Evolutionary conservation across 2,113 vertebrate species (phyloP).

Genomic region (Talpa occidentalis): DNA sequence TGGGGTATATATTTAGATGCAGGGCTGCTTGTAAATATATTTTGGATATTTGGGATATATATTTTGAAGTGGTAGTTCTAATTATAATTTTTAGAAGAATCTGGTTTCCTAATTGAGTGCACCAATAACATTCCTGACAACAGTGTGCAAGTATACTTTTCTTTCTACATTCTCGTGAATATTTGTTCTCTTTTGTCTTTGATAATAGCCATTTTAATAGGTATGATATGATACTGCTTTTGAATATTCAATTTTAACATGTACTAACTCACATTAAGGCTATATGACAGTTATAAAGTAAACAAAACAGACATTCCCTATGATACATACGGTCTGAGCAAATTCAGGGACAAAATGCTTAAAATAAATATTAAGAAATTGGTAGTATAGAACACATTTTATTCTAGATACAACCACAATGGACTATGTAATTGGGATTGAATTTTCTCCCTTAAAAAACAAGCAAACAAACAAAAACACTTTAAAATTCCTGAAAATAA

Average conservation of each 20-base stretch:
- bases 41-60: no score
- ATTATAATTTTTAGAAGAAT: not conserved
- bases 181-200: not conserved
- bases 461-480: no score
- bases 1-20: no score
- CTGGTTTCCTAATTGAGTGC: not conserved
- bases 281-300: not conserved
- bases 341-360: not conserved
- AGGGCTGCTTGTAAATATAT: no score
- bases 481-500: constrained; percentile 32
- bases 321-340: not conserved
- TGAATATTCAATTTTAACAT: not conserved
- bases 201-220: not conserved
- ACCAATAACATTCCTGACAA: not conserved
- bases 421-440: not conserved
- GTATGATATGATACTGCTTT: not conserved
- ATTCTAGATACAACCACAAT: not conserved
- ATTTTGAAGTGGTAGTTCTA: not conserved
- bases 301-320: not conserved
- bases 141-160: not conserved
- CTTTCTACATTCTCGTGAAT: not conserved
- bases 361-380: not conserved
- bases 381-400: not conserved
- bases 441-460: not conserved
- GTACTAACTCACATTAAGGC: not conserved